These are phyloP conservation scores for Alectoris magna DNA, from an alignment of 2,797 vertebrate genomes.

Conservation along the genomic window DNA sequence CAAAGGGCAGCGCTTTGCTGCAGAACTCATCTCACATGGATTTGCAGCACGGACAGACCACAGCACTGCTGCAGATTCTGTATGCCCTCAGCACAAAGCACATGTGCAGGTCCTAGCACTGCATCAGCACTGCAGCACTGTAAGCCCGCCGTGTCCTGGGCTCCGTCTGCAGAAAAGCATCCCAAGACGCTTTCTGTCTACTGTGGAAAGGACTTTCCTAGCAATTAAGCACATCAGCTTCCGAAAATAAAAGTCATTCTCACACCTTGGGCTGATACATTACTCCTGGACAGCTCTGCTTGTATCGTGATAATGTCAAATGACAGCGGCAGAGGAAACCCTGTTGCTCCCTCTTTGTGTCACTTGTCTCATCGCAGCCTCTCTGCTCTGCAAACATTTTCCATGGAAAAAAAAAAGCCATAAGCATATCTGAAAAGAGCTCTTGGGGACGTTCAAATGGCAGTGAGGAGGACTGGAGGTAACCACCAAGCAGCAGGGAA, in stretches of 20 bases:
- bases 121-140: background rate
- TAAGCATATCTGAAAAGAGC: accelerated
- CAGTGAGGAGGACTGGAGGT: background rate
- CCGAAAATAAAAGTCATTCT: background rate
- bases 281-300: background rate
- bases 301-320: background rate
- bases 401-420: background rate
- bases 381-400: background rate
- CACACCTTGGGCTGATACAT: background rate
- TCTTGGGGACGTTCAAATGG: background rate
- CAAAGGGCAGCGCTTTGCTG: background rate
- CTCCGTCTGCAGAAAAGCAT: background rate
- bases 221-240: background rate
- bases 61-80: background rate
- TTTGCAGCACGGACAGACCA: background rate
- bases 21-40: background rate
- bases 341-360: background rate
- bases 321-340: background rate
- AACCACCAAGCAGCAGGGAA: background rate
- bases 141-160: accelerated
- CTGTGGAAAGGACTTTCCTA: background rate
- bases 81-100: accelerated
- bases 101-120: background rate
- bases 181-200: background rate
- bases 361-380: background rate